Evolutionary conservation across 1,140 invertebrate genomes (phyloP), one percentile per base, ranked within the genome.

Genomic region (Trachymyrmex cornetzi): DNA sequence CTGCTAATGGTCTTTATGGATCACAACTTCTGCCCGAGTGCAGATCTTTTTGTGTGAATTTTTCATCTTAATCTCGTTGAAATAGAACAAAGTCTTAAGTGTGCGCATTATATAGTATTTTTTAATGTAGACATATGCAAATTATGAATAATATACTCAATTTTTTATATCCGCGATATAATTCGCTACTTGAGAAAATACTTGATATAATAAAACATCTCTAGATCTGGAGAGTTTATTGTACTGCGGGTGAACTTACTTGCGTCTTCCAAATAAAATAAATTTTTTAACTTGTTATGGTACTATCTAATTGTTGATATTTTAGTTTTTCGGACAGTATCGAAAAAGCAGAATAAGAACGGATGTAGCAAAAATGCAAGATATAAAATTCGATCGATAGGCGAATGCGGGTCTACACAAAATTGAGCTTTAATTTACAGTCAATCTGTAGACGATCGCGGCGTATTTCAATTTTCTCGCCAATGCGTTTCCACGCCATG

Each of bases 401-500:
- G 5, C 48, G 11, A 81, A 72, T 27, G 53, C 16, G 50, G 71
- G 3, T 55, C 16, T 72, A 34, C 11, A n/a, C 6, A 19, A 81
- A 81, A 27, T 81, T 59, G 38, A 50, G 22, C 61, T 84, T 61
- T 84, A 84, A 84, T 84, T 84, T 84, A 84, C 69, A 75, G 57
- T 63, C 69, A 75, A 84, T 84, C n/a, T 38, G 27, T 19, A 30
- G 7, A 71, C 66, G 66, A 57, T 50, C 19, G 79, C 22, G 50
- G 34, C 44, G 53, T 71, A 79, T 80, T 30, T 89, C 85, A 74
- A 75, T 89, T 77, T 61, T 63, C 72, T 27, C 38, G 72, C 55
- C 34, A 50, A 24, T 59, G 71, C 44, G 48, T 14, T 87, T 80
- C 66, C 72, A 64, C 24, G 55, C 64, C 22, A 72, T 5, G 53